Percentiles rank a stretch among this genome's conserved stretches.
Conservation (phyloP, 2,113 vertebrate species). For the Apaloderma vittatum region DNA sequence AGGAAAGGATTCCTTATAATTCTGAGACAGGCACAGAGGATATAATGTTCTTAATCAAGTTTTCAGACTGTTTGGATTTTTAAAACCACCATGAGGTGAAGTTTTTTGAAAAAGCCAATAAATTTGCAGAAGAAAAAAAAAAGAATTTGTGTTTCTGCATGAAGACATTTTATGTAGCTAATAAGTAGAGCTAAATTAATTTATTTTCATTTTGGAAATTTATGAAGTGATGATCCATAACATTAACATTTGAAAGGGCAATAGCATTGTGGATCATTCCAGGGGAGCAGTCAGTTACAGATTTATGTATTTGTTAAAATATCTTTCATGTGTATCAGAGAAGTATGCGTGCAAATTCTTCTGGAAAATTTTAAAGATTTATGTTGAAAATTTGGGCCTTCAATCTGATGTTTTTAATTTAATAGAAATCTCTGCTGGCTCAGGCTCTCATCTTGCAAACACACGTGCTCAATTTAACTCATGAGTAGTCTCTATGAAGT, state of each 20-base stretch:
- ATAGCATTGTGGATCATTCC: background rate
- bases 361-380: slow-evolving; percentile 32
- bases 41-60: background rate
- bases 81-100: background rate
- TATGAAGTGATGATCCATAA: background rate
- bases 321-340: background rate
- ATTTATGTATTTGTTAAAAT: slow-evolving; percentile 10
- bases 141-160: background rate
- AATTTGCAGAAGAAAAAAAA: background rate
- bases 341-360: background rate
- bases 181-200: background rate
- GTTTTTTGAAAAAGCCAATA: background rate
- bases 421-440: slow-evolving; percentile 10
- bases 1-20: background rate
- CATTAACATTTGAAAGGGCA: background rate
- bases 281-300: background rate
- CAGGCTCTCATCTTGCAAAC: slow-evolving; percentile 8
- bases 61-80: background rate
- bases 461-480: background rate
- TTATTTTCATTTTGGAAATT: background rate
- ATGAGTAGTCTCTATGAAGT: background rate
- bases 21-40: background rate
- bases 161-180: background rate
- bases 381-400: slow-evolving; percentile 33
- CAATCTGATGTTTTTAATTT: slow-evolving; percentile 43